phyloP scores from a whole-genome alignment of 2,113 vertebrate genomes.

The Callipepla squamata region DNA sequence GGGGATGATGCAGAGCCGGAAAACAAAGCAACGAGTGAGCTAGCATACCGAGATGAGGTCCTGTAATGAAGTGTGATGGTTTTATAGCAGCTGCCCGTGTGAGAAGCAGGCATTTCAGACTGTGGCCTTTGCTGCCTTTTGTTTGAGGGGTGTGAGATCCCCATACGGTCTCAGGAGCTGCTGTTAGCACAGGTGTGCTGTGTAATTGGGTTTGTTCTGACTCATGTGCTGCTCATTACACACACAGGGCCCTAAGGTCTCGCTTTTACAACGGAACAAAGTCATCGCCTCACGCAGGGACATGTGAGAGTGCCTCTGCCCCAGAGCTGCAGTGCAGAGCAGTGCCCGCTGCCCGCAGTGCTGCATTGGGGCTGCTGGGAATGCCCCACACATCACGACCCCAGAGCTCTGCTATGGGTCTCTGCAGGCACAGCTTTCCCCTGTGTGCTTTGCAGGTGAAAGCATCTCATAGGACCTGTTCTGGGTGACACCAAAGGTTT shows the following conservation, averaged over 20 bases:
- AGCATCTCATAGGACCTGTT: neutral
- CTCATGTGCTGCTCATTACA: conserved; percentile 28
- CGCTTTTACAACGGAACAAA: conserved; percentile 1
- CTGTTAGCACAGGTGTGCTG: conserved; percentile 59
- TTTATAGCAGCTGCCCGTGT: conserved; percentile 50
- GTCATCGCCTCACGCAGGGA: neutral
- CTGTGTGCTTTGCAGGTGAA: neutral
- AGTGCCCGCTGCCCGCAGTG: neutral
- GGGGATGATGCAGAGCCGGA: too few relatives aligned
- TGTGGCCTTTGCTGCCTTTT: conserved; percentile 56
- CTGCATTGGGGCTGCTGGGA: neutral
- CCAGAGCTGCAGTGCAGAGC: neutral
- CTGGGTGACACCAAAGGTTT: neutral
- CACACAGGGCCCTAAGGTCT: neutral
- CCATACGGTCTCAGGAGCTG: conserved; percentile 38
- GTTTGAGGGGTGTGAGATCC: conserved; percentile 35
- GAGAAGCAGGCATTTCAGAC: conserved; percentile 38
- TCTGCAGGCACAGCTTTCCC: neutral
- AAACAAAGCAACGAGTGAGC: neutral
- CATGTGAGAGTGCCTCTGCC: neutral
- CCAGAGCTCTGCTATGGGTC: too few relatives aligned
- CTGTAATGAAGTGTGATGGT: conserved; percentile 55
- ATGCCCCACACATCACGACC: neutral
- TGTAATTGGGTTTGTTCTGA: conserved; percentile 64
- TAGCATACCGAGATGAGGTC: neutral